phyloP scores from a whole-genome alignment of 2,888 invertebrate genomes.

The Tenthredo livida region DNA sequence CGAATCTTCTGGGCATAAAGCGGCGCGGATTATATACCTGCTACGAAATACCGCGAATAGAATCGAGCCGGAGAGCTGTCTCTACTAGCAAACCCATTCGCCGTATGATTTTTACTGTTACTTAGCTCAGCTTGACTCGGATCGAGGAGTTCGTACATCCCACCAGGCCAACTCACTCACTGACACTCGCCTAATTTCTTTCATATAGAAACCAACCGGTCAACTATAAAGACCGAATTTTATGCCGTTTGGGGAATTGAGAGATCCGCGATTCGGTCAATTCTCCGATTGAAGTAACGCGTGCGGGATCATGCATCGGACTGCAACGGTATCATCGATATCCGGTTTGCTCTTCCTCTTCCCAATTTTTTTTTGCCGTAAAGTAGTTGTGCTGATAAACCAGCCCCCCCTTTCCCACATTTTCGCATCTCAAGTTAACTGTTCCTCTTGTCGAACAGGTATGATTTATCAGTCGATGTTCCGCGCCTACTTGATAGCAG shows the following conservation, averaged over 20 bases:
- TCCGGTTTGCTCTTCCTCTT: background rate
- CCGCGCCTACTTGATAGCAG: background rate
- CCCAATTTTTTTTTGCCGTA: background rate
- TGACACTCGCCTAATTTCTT: background rate
- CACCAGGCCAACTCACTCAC: background rate
- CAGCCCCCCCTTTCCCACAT: background rate
- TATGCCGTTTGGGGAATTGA: background rate
- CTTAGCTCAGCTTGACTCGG: background rate
- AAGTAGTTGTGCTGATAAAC: background rate
- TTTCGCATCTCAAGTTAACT: background rate
- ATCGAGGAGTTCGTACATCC: background rate
- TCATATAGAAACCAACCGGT: background rate
- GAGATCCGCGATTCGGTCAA: background rate
- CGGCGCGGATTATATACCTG: background rate
- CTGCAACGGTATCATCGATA: background rate
- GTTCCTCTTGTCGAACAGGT: conserved; percentile 3
- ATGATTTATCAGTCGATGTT: background rate
- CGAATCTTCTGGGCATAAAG: background rate
- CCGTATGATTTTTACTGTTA: conserved; percentile 8
- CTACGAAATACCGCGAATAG: background rate
- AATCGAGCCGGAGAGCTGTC: background rate
- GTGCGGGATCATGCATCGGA: background rate
- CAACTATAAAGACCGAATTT: background rate
- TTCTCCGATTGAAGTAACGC: background rate
- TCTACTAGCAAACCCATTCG: background rate